A percentile compares a stretch with the other conserved stretches of the same genome.
phyloP scores from a whole-genome alignment of 1,140 invertebrate species.

The Drosophila navojoa region DNA sequence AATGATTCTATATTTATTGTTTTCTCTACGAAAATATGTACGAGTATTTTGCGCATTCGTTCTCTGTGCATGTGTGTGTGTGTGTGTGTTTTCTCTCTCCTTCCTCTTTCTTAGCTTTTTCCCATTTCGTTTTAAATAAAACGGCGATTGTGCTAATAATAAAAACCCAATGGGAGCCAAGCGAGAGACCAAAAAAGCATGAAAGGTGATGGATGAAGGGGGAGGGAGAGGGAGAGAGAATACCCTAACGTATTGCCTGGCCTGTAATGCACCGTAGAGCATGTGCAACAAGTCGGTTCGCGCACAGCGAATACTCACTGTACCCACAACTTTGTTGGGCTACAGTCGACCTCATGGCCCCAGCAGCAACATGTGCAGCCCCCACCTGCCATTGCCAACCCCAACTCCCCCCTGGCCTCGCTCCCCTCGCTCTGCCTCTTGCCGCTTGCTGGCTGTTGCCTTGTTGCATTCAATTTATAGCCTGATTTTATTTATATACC shows the following conservation, averaged over 20 bases:
- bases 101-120: constrained; percentile 4
- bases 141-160: constrained; percentile 63
- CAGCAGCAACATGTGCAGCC: constrained; percentile 42
- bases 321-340: constrained; percentile 23
- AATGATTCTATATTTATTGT: constrained; percentile 84
- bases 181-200: not conserved
- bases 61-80: not conserved
- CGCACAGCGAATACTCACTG: constrained; percentile 24
- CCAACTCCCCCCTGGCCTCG: not conserved
- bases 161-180: constrained; percentile 34
- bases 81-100: constrained; percentile 2
- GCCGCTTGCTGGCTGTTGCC: not conserved
- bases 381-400: not conserved
- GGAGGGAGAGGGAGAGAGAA: not conserved
- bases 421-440: not conserved
- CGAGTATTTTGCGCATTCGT: constrained; percentile 81
- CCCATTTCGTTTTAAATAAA: constrained; percentile 54
- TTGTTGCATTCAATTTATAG: constrained; percentile 55
- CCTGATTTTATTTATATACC: constrained; percentile 46
- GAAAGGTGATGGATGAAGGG: not conserved
- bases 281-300: not conserved
- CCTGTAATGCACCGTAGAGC: not conserved
- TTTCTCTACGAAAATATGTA: constrained; percentile 83
- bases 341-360: constrained; percentile 25
- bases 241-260: constrained; percentile 3